phyloP scores from a whole-genome alignment of 2,888 invertebrate genomes.

The Nephrotoma guestfalica region DNA sequence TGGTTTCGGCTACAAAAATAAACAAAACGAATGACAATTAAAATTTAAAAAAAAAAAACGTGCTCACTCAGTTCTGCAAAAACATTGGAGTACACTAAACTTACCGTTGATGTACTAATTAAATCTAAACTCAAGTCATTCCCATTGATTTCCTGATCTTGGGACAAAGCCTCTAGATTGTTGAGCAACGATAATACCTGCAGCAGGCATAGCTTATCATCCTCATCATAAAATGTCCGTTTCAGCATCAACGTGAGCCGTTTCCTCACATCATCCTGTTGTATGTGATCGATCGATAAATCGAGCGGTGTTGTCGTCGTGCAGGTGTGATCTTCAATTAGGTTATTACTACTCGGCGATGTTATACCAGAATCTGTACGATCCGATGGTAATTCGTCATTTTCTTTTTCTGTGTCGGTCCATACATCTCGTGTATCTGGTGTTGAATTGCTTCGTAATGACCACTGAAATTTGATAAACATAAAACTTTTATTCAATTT shows the following conservation, averaged over 20 bases:
- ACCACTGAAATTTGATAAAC: conserved; percentile 21
- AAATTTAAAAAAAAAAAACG: background rate
- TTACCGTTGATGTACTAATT: conserved; percentile 19
- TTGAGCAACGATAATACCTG: conserved; percentile 46
- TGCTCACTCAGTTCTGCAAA: background rate
- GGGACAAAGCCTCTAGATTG: conserved; percentile 39
- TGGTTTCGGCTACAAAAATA: background rate
- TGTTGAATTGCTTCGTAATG: conserved; percentile 21
- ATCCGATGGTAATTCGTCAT: conserved; percentile 14
- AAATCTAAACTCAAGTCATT: conserved; percentile 42
- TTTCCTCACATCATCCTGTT: conserved; percentile 23
- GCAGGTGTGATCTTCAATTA: conserved; percentile 14
- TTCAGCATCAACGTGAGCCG: conserved; percentile 21
- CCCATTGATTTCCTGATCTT: conserved; percentile 25
- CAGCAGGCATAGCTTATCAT: conserved; percentile 46
- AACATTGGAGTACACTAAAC: conserved; percentile 8
- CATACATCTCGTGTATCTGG: conserved; percentile 22
- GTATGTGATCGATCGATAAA: conserved; percentile 17
- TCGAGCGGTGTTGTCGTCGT: background rate
- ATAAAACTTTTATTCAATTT: background rate
- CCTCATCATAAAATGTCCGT: conserved; percentile 27
- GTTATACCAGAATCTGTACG: conserved; percentile 21
- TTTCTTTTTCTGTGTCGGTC: conserved; percentile 17
- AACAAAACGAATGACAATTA: background rate
- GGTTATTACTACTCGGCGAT: conserved; percentile 21